Base-by-base conservation (phyloP, 2,888 invertebrate genomes). In the Zhengitettix transpicula region DNA sequence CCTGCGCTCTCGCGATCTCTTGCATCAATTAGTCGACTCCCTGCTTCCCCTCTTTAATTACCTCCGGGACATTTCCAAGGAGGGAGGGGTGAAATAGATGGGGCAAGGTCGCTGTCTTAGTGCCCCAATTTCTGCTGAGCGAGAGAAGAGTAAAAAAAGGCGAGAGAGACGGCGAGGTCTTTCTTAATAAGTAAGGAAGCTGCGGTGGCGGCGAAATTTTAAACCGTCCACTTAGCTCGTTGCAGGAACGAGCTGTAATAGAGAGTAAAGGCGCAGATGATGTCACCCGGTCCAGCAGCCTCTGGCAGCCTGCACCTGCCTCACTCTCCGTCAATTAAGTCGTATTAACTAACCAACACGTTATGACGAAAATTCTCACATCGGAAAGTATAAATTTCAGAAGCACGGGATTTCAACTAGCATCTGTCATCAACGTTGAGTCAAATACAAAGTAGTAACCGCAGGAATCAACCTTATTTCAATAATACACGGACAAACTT, bases 21-120 rank as follows among this genome's bases (percentile, higher is more conserved):
- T 47, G 47, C 47, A 47, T 47, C 47, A 47, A 47, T 47, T 47
- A 47, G 47, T 47, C 12, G 47, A 14, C 41, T 41, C 15, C 52
- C 52, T n/a, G 52, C 61, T 44, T 42, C 54, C 51, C 40, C 58
- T 57, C 58, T 61, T 62, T 62, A 60, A 62, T 62, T 61, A 61
- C 62, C 61, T 62, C 59, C 44, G 58, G 60, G 62, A 59, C 16
- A 52, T 9, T 28, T 47, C 12, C 10, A 12, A 42, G 54, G 42
- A n/a, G 44, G 44, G 16, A 16, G 58, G 41, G 40, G 58, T 47
- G 58, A 44, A 55, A 52, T 28, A 56, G 56, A 47, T 56, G 41
- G 60, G 57, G 56, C 60, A 60, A 60, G 60, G 60, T 60, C 60
- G 55, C 14, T 40, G 41, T 40, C 55, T 55, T 47, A 47, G 14